Evolutionary conservation across 2,888 invertebrate genomes (phyloP), one percentile per base, ranked within the genome.

Genomic region (Bombylius discolor): DNA sequence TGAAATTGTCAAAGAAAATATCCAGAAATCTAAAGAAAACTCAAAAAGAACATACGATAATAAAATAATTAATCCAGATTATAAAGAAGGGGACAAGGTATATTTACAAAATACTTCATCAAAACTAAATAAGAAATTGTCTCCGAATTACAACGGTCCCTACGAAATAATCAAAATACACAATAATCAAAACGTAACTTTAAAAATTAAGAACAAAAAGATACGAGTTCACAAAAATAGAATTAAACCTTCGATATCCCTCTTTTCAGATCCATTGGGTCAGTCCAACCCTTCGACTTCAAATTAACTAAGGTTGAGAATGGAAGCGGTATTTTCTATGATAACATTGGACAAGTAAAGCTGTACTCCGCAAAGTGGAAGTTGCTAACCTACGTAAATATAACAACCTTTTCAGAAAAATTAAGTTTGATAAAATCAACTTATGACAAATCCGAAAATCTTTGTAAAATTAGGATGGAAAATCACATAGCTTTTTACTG

Each of bases 21-120:
- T 66, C 13, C 44, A 53, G 9, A 59, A 57, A 39, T 61, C 62
- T 9, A 68, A 69, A 62, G 57, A 62, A 61, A 60, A 14, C 50
- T 66, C 66, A 0, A 69, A 70, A 61, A 5, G 12, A 13, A 13
- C 1, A 13, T 44, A 44, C 5, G 44, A 44, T 44, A 44, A 5
- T 12, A 12, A 8, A 44, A 44, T 44, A 44, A 13, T 9, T 44
- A 44, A n/a, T 5, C 44, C 44, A 8, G 12, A 44, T 11, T 44
- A 44, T 4, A 12, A 44, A 44, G 12, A 9, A 13, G 44, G 44
- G n/a, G 3, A 44, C 9, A 11, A 5, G n/a, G 44, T 44, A 11
- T 44, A 44, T 44, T 44, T 44, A 12, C 12, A 44, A 44, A 44
- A n/a, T 12, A 44, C 6, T 13, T 52, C 50, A 52, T 42, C 47